Base-by-base conservation (phyloP, 2,113 vertebrate species). In the Cochlearius cochlearius region DNA sequence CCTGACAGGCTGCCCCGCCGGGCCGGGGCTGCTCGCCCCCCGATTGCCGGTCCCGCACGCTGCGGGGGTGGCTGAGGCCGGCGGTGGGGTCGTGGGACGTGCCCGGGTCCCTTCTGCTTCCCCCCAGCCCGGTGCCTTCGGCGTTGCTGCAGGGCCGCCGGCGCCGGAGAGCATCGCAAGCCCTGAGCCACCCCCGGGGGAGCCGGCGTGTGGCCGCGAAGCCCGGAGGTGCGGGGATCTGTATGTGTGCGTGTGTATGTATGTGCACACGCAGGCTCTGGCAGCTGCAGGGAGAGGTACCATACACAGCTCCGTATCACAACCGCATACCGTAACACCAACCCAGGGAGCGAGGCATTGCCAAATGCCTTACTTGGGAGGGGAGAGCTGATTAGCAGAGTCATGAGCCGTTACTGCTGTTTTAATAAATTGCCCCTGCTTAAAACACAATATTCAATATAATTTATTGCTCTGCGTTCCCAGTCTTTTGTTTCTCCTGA, bases 291-390 rank as follows among this genome's bases (percentile, higher is more conserved):
- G 55, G 36, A 78, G 88, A 50, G 73, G 62, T 47, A 5, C 56
- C 11, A 1, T 17, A 1, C 16, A 2, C 56, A 45, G 60, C 73
- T 10, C 15, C 4, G 3, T 34, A 3, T 21, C 34, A 10, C 34
- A 11, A 0, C 58, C 6, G 15, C 66, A 19, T 60, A 15, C 59
- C 19, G 1, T n/a, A 12, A 19, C 67, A 6, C 29, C 38, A 26
- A 1, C 41, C 64, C 26, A 0, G 49, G 22, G 47, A 23, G 41
- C 4, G 1, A 34, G 83, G 60, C 36, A 7, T 10, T 38, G 41
- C 68, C 39, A 3, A 7, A 26, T 5, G 38, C 68, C 38, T 26
- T 23, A 3, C 45, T 49, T 10, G 32, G 36, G 20, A 62, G 66
- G 53, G 58, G 52, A 56, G 59, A 62, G 52, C 53, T 30, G 30